Conservation (phyloP, 2,888 invertebrate genomes). For the Callyntrura guangdongensis region DNA sequence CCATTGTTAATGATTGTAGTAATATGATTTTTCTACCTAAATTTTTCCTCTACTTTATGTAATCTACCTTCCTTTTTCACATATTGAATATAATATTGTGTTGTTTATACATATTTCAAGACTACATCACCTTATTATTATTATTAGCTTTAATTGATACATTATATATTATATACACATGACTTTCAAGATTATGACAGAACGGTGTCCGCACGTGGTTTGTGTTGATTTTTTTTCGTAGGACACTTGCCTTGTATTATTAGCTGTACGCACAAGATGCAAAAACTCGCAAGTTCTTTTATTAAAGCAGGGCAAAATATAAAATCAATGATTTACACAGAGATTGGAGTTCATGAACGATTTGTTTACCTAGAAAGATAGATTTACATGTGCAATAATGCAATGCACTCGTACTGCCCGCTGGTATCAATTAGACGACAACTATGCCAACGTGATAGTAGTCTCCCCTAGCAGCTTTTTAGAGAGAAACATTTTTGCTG, state of each 20-base stretch:
- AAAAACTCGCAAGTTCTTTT: not conserved
- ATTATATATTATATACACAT: too few relatives aligned
- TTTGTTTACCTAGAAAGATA: slow-evolving; percentile 46
- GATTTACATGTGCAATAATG: too few relatives aligned
- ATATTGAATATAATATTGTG: not conserved
- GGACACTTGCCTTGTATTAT: not conserved
- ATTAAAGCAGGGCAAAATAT: not conserved
- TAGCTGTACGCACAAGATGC: not conserved
- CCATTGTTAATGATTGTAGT: not conserved
- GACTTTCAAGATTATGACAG: too few relatives aligned
- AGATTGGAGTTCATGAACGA: slow-evolving; percentile 58
- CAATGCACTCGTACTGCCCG: not conserved
- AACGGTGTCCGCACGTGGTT: too few relatives aligned
- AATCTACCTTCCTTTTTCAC: too few relatives aligned
- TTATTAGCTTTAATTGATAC: not conserved
- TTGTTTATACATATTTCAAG: not conserved
- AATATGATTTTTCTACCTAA: not conserved
- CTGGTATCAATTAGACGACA: slow-evolving; percentile 56
- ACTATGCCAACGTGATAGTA: slow-evolving; percentile 36
- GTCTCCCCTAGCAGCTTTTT: not conserved
- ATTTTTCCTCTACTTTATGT: too few relatives aligned
- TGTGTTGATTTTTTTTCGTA: too few relatives aligned
- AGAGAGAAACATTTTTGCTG: slow-evolving; percentile 21
- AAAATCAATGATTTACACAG: not conserved
- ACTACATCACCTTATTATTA: not conserved